Evolutionary conservation across 2,113 vertebrate genomes (phyloP).

Genomic region (Oncorhynchus nerka): DNA sequence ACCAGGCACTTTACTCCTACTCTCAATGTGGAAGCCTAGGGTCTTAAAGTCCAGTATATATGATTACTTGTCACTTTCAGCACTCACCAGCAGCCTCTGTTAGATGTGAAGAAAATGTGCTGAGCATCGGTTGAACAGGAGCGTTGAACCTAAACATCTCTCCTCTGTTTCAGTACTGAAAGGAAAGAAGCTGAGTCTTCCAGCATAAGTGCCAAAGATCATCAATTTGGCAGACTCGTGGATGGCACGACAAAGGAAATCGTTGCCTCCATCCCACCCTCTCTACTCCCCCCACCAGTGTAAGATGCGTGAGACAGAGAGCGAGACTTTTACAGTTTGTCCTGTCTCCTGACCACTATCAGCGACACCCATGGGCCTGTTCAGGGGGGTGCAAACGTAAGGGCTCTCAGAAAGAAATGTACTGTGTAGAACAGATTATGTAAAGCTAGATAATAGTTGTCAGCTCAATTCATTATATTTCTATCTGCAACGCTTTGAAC

Average conservation of each 20-base stretch:
- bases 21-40: too few relatives aligned
- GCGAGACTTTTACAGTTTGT: slow-evolving; percentile 65
- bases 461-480: too few relatives aligned
- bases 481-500: too few relatives aligned
- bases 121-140: neutral
- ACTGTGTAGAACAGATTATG: too few relatives aligned
- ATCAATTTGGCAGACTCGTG: slow-evolving; percentile 75
- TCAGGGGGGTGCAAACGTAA: too few relatives aligned
- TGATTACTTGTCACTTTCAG: too few relatives aligned
- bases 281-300: slow-evolving; percentile 71
- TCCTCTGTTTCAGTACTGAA: slow-evolving; percentile 85
- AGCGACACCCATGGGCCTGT: slow-evolving; percentile 51
- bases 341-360: slow-evolving; percentile 59
- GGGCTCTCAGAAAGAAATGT: too few relatives aligned
- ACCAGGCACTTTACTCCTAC: too few relatives aligned
- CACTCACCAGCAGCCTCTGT: neutral
- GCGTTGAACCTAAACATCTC: neutral
- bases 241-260: slow-evolving; percentile 64
- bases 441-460: too few relatives aligned
- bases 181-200: slow-evolving; percentile 99
- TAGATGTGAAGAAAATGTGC: neutral
- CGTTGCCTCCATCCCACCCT: slow-evolving; percentile 62
- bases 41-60: too few relatives aligned
- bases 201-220: slow-evolving; percentile 91
- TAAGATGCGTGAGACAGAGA: slow-evolving; percentile 92